A percentile compares a stretch with the other conserved stretches of the same genome.
phyloP scores from a whole-genome alignment of 1,140 invertebrate genomes.

The Drosophila yakuba region DNA sequence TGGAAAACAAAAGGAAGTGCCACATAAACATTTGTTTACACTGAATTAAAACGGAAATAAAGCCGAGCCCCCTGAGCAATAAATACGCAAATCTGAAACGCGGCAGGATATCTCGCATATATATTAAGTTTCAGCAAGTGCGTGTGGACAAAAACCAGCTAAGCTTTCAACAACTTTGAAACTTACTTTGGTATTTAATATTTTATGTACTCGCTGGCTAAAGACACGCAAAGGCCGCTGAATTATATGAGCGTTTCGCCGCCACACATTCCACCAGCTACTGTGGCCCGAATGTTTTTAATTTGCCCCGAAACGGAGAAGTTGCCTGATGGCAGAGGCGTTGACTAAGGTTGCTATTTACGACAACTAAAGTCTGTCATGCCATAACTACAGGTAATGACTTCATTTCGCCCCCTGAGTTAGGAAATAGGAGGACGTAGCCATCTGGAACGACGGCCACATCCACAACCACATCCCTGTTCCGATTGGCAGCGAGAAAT shows the following conservation, averaged over 20 bases:
- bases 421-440: no score
- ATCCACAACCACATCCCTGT: background rate
- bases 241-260: slow-evolving; percentile 40
- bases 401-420: slow-evolving; percentile 45
- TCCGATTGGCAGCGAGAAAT: slow-evolving; percentile 12
- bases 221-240: slow-evolving; percentile 16
- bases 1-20: slow-evolving; percentile 46
- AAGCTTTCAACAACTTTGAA: slow-evolving; percentile 74
- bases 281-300: slow-evolving; percentile 24
- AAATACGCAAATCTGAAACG: slow-evolving; percentile 73
- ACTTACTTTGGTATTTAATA: slow-evolving; percentile 59
- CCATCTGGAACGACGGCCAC: slow-evolving; percentile 1
- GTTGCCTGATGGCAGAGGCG: slow-evolving; percentile 26
- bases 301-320: slow-evolving; percentile 9
- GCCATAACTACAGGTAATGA: slow-evolving; percentile 69
- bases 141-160: slow-evolving; percentile 33
- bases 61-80: slow-evolving; percentile 54
- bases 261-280: slow-evolving; percentile 34
- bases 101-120: slow-evolving; percentile 47
- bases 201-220: slow-evolving; percentile 44
- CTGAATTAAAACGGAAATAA: slow-evolving; percentile 36
- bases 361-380: slow-evolving; percentile 55
- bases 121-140: slow-evolving; percentile 39
- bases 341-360: slow-evolving; percentile 47
- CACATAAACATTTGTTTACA: slow-evolving; percentile 56